Percentiles rank a stretch among this genome's conserved stretches.
Conservation (phyloP, 2,797 vertebrate genomes). For the Acipenser oxyrinchus region DNA sequence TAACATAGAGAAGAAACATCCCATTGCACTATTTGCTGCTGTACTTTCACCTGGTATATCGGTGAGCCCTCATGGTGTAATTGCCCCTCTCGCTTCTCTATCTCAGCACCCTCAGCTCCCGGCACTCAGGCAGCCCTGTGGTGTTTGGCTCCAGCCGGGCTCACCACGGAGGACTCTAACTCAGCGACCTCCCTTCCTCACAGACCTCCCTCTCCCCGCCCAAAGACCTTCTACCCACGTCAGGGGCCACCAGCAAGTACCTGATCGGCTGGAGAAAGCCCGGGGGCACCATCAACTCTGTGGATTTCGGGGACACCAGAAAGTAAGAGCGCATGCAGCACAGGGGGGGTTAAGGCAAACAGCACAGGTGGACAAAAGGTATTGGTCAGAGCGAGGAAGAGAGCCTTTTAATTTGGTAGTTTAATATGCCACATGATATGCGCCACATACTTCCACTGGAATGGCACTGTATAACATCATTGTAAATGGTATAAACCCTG, state of each 20-base stretch:
- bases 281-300: constrained; percentile 90
- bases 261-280: constrained; percentile 97
- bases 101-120: constrained; percentile 76
- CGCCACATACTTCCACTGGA: too few species aligned
- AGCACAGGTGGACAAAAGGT: too few species aligned
- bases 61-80: too few species aligned
- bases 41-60: too few species aligned
- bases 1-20: too few species aligned
- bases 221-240: constrained; percentile 91
- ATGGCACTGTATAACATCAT: too few species aligned
- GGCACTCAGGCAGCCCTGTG: constrained; percentile 76
- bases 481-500: too few species aligned
- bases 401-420: too few species aligned
- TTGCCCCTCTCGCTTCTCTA: constrained; percentile 33
- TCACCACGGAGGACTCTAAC: constrained; percentile 77
- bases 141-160: constrained; percentile 78
- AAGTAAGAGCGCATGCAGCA: constrained; percentile 68
- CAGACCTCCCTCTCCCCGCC: constrained; percentile 69
- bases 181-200: constrained; percentile 72
- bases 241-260: constrained; percentile 94
- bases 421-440: too few species aligned
- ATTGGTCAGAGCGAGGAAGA: too few species aligned
- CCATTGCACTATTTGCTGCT: too few species aligned
- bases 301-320: constrained; percentile 90
- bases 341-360: neutral